Percentiles rank a stretch among this genome's conserved stretches.
phyloP scores from a whole-genome alignment of 1,140 invertebrate species.

The Octopus bimaculoides region DNA sequence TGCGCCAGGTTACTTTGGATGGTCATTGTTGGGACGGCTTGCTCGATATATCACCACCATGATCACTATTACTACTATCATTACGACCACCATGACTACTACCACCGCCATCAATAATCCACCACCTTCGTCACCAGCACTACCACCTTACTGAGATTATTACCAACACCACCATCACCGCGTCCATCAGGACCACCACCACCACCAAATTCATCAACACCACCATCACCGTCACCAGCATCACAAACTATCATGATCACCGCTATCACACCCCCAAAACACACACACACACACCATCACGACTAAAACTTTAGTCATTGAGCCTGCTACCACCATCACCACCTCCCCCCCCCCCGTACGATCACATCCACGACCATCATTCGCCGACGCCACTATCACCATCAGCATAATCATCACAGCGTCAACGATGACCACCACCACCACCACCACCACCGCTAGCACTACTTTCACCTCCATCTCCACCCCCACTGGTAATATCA shows the following conservation, averaged over 20 bases:
- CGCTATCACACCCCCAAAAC: too few species aligned
- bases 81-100: slow-evolving; percentile 18
- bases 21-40: too few species aligned
- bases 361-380: too few species aligned
- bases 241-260: slow-evolving; percentile 5
- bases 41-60: slow-evolving; percentile 9
- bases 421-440: slow-evolving; percentile 12
- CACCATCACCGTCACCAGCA: not conserved
- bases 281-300: too few species aligned
- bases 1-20: too few species aligned
- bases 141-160: slow-evolving; percentile 8
- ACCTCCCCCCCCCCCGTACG: slow-evolving; percentile 11
- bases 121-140: slow-evolving; percentile 14
- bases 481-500: not conserved
- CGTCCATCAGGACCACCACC: slow-evolving; percentile 15
- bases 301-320: too few species aligned
- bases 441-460: slow-evolving; percentile 13
- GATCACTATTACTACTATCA: slow-evolving; percentile 17
- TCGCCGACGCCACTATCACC: too few species aligned
- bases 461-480: slow-evolving; percentile 1
- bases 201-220: slow-evolving; percentile 16
- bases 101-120: slow-evolving; percentile 12
- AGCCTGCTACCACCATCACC: not conserved
- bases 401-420: too few species aligned
- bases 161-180: slow-evolving; percentile 4